Evolutionary conservation across 2,888 invertebrate genomes (phyloP), one percentile per base, ranked within the genome.

Genomic region (Osmoderma eremita): DNA sequence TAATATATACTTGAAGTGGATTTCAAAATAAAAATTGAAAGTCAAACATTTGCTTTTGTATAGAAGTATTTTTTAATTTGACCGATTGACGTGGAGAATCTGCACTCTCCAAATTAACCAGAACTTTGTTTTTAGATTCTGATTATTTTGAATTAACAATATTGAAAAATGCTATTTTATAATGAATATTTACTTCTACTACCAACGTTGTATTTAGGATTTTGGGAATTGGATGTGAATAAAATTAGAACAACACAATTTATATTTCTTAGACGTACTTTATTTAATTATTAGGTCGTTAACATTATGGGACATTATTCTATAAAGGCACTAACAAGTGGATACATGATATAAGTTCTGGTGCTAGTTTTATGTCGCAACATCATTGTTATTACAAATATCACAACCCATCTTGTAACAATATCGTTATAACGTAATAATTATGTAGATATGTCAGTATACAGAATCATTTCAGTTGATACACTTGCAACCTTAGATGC

Each of bases 251-350:
- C 39, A 20, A 65, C 13, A 15, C 3, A 8, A 24, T 15, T 22
- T 22, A 45, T 48, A 8, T 30, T 38, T 56, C 30, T 24, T 65
- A 36, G 51, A 50, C 50, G 13, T 24, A 13, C 38, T 63, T 30
- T 64, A 42, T 45, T 63, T 63, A 51, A 51, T 63, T 41, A 24
- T 45, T 64, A 64, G 50, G 38, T 63, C 38, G 38, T 67, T 65
- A 67, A 67, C 39, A 51, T 65, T 65, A 66, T 51, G 61, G 68
- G 70, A 63, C 63, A 70, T 65, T 67, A 67, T 38, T 61, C 72
- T 71, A 73, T 56, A 58, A 73, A 73, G 73, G 72, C 73, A 73
- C 73, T 73, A 73, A 71, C 53, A 70, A 69, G 70, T 71, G 67
- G 63, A 72, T 65, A 51, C 45, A 61, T 61, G 45, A 61, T 61